phyloP scores from a whole-genome alignment of 2,888 invertebrate genomes.

The Hedya salicella region DNA sequence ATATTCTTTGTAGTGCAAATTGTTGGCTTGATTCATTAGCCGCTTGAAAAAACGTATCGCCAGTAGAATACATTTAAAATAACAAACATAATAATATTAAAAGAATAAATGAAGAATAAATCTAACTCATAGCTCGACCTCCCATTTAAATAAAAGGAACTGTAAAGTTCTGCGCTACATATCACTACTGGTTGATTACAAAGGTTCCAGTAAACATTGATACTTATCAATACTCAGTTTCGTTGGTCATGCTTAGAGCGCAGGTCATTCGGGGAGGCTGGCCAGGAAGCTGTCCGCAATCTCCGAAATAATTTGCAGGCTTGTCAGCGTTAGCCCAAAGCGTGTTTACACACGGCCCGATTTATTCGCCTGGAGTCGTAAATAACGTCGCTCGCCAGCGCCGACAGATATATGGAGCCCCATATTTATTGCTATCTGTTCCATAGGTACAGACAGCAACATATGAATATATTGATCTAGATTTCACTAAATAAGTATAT shows the following conservation, averaged over 20 bases:
- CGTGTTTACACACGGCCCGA: slow-evolving; percentile 75
- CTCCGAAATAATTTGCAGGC: slow-evolving; percentile 50
- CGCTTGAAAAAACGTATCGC: slow-evolving; percentile 2
- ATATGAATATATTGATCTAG: slow-evolving; percentile 19
- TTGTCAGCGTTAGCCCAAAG: slow-evolving; percentile 42
- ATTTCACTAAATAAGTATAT: background rate
- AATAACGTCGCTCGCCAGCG: slow-evolving; percentile 68
- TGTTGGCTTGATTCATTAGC: slow-evolving; percentile 35
- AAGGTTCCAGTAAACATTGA: too few relatives aligned
- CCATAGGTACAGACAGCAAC: slow-evolving; percentile 60
- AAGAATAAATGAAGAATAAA: too few relatives aligned
- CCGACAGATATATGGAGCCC: slow-evolving; percentile 79
- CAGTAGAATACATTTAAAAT: background rate
- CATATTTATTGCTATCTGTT: slow-evolving; percentile 76
- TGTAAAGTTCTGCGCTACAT: too few relatives aligned
- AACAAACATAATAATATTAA: too few relatives aligned
- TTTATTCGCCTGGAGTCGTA: slow-evolving; percentile 70
- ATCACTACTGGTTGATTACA: too few relatives aligned
- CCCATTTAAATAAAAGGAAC: too few relatives aligned
- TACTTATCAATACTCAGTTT: background rate
- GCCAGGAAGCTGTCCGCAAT: slow-evolving; percentile 49
- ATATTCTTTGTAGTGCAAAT: slow-evolving; percentile 47
- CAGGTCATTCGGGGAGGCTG: slow-evolving; percentile 36
- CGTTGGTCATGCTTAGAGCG: background rate
- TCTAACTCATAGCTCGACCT: too few relatives aligned